Evolutionary conservation across 2,888 invertebrate genomes (phyloP).

Genomic region (Lycophotia porphyrea): DNA sequence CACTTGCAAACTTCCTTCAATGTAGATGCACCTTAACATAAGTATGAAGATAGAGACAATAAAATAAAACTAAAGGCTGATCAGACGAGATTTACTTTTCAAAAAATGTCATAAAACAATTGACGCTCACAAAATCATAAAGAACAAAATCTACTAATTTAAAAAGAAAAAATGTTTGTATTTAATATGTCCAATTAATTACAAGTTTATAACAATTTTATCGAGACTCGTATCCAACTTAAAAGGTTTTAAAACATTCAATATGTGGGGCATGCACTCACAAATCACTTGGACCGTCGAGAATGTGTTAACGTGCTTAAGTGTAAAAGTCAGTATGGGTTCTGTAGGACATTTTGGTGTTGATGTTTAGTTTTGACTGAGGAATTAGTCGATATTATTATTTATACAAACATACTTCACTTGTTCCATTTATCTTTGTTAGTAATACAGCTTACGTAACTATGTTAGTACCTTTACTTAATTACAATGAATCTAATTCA

Average conservation of each 20-base stretch:
- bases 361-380: not conserved
- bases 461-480: too few species aligned
- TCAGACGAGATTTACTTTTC: not conserved
- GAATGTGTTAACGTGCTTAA: constrained; percentile 46
- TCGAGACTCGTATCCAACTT: constrained; percentile 78
- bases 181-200: constrained; percentile 86
- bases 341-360: constrained; percentile 56
- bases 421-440: too few species aligned
- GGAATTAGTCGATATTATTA: not conserved
- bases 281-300: constrained; percentile 79
- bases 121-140: constrained; percentile 26
- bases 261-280: constrained; percentile 79
- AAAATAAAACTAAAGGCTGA: not conserved
- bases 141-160: constrained; percentile 34
- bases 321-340: constrained; percentile 55
- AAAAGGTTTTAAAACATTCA: constrained; percentile 88
- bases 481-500: too few species aligned
- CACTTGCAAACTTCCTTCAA: not conserved
- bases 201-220: constrained; percentile 84
- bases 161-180: constrained; percentile 67
- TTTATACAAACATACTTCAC: too few species aligned
- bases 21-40: not conserved
- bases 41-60: not conserved
- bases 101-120: constrained; percentile 17
- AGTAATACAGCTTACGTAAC: too few species aligned